Conservation (phyloP, 2,888 invertebrate genomes). For the Lutraria lutraria region DNA sequence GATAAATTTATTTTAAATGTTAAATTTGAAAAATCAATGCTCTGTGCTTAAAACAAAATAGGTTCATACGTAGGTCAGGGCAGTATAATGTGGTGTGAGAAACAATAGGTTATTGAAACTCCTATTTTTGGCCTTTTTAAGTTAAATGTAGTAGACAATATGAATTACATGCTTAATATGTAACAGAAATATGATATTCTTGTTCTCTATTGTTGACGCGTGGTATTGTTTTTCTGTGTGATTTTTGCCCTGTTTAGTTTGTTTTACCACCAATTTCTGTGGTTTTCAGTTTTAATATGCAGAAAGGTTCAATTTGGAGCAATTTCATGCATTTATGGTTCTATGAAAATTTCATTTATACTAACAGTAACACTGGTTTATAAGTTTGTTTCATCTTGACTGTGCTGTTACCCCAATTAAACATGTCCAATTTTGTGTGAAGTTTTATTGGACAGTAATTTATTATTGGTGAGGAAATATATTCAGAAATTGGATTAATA, state of each 20-base stretch:
- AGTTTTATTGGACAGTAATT: not conserved
- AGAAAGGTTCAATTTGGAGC: constrained; percentile 18
- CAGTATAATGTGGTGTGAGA: not conserved
- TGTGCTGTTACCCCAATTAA: not conserved
- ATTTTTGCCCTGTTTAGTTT: constrained; percentile 24
- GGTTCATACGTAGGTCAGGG: too few relatives aligned
- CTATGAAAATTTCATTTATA: constrained; percentile 32
- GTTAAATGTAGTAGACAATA: constrained; percentile 36
- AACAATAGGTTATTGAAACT: not conserved
- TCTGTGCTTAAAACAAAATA: too few relatives aligned
- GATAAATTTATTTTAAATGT: too few relatives aligned
- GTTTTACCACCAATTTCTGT: constrained; percentile 16
- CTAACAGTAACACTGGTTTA: constrained; percentile 19
- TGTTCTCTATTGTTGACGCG: constrained; percentile 37
- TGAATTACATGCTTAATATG: constrained; percentile 41
- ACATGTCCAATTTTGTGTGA: not conserved
- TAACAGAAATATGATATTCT: constrained; percentile 32
- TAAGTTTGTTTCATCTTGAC: not conserved
- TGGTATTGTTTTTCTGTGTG: constrained; percentile 36
- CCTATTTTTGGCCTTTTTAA: constrained; percentile 19
- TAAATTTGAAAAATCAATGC: too few relatives aligned
- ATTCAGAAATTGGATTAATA: not conserved
- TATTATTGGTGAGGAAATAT: not conserved
- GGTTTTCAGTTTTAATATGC: constrained; percentile 34
- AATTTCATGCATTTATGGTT: constrained; percentile 45